Base-by-base conservation (phyloP, 1,140 invertebrate species). In the Leptinotarsa undecemlineata region DNA sequence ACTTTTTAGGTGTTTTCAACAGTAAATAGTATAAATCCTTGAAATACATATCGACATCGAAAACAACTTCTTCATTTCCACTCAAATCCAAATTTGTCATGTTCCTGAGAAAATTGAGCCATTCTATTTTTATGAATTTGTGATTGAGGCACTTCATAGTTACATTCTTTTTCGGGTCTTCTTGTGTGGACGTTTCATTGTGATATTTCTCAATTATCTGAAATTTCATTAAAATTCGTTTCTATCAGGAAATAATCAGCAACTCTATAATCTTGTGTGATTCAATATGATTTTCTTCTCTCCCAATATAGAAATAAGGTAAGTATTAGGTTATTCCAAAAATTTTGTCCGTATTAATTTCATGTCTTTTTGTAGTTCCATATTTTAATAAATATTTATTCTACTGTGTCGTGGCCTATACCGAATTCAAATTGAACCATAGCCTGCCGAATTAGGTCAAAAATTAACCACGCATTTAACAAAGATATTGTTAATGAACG, bases 51-150 rank as follows among this genome's bases (percentile, higher is more conserved):
- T 72, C 68, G 2, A 48, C 57, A 26, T 68, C 62, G 42, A 74
- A 73, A 23, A 75, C 17, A 21, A 79, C 51, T 19, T 48, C 14
- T 63, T 78, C 74, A 62, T 66, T 47, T 14, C 66, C 47, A 51
- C 68, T 60, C 15, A 76, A 47, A 14, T 4, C 11, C 19, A 74
- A 15, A 48, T 21, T 57, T 15, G 79, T 80, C 3, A 78, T 61
- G 48, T 80, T 72, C 42, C 48, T 68, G 13, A 80, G 57, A 68
- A 77, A 80, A n/a, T 71, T 20, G 13, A 77, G 14, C 79, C 79
- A 80, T 17, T 75, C 68, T 4, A 77, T 75, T 47, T 69, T 51
- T 2, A 77, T 67, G 47, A 67, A 71, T 8, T 68, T 23, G 4
- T 66, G 69, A 57, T 75, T 73, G 5, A 77, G 21, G 2, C 64